phyloP scores from a whole-genome alignment of 2,797 vertebrate genomes.

The Phoeniculus purpureus region DNA sequence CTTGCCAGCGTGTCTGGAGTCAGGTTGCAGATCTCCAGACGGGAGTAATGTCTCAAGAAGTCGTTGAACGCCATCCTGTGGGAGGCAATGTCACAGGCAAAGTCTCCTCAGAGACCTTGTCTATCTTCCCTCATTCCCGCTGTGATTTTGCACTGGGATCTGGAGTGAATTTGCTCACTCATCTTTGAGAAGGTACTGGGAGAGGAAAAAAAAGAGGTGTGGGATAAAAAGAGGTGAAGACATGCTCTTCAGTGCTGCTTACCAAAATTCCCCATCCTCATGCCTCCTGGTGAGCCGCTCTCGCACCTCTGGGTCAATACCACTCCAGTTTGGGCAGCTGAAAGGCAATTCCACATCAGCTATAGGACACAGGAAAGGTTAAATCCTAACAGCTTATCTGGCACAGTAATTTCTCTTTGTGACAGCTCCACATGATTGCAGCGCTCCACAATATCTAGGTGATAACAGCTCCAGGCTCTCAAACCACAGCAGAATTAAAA shows the following conservation, averaged over 20 bases:
- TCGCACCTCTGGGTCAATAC: slow-evolving; percentile 79
- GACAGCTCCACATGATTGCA: not conserved
- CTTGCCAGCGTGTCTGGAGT: slow-evolving; percentile 84
- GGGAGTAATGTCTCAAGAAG: slow-evolving; percentile 86
- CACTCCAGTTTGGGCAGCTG: slow-evolving; percentile 83
- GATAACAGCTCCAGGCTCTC: not conserved
- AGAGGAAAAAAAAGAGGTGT: not conserved
- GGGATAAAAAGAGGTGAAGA: not conserved
- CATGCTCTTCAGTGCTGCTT: not conserved
- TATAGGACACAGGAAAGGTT: not conserved
- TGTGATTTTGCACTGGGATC: not conserved
- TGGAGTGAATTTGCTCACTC: not conserved
- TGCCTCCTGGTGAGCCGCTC: slow-evolving; percentile 78
- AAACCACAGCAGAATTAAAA: not conserved
- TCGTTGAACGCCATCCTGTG: slow-evolving; percentile 88
- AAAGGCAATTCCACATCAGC: not conserved
- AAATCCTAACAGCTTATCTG: not conserved
- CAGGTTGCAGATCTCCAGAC: slow-evolving; percentile 90
- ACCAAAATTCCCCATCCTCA: slow-evolving; percentile 91
- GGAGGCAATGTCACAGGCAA: not conserved
- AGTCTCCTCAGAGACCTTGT: fast-evolving
- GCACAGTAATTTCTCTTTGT: not conserved
- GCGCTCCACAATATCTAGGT: not conserved
- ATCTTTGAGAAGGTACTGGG: not conserved
- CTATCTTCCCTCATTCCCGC: not conserved